These are phyloP conservation scores for Elephas maximus DNA, from an alignment of 2,113 vertebrate species.

Conservation along the genomic window DNA sequence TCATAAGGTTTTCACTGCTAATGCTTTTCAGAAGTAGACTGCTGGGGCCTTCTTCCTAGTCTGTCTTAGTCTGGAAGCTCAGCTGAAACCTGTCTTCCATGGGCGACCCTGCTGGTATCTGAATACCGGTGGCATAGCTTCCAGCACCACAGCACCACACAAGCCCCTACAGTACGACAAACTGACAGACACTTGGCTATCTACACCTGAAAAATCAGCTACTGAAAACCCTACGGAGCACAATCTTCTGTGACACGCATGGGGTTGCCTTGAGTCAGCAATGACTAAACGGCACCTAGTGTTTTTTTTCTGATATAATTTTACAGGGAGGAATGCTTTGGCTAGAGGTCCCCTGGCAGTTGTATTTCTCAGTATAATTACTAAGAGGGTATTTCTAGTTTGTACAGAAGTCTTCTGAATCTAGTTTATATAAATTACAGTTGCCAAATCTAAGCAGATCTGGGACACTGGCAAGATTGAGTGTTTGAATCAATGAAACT, in stretches of 20 bases:
- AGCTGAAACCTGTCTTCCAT: no score
- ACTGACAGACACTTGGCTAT: neutral
- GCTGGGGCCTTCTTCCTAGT: no score
- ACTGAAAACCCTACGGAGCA: neutral
- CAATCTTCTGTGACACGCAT: no score
- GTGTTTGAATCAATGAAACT: neutral
- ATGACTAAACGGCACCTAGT: neutral
- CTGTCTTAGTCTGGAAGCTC: no score
- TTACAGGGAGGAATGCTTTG: conserved; percentile 22
- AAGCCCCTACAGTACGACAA: no score
- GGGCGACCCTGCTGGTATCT: no score
- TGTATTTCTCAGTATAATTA: conserved; percentile 1
- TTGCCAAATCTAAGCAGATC: neutral
- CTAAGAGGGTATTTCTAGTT: neutral
- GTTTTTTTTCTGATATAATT: neutral
- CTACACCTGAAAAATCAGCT: neutral
- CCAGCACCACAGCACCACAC: no score
- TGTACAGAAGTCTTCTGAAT: conserved; percentile 8
- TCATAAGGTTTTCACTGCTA: no score
- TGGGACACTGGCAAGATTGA: neutral
- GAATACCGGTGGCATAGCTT: no score
- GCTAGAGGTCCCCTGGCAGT: neutral
- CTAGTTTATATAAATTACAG: neutral
- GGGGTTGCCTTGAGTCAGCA: neutral
- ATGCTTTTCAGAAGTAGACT: no score